These are phyloP conservation scores for Oceanodroma leucorhoa DNA, from an alignment of 2,797 vertebrate species.

Conservation along the genomic window DNA sequence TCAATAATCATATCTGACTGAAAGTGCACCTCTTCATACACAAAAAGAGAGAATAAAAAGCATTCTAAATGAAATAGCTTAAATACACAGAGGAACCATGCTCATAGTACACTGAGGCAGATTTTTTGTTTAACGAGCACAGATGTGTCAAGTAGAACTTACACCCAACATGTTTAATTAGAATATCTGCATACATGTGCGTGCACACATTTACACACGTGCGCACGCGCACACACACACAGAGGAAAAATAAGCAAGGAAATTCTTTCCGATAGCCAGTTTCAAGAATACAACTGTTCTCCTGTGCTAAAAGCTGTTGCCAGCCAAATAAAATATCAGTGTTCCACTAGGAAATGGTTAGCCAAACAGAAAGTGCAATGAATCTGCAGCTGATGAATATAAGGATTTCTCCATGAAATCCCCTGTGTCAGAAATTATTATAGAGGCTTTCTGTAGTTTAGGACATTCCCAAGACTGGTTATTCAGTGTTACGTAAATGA, in stretches of 20 bases:
- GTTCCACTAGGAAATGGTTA: conserved; percentile 88
- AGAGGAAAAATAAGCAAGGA: conserved; percentile 85
- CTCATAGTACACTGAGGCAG: background rate
- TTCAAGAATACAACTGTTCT: conserved; percentile 86
- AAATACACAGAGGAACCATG: background rate
- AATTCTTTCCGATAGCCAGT: conserved; percentile 78
- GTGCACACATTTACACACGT: conserved; percentile 16
- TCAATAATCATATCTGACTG: background rate
- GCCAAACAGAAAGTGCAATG: conserved; percentile 88
- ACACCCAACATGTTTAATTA: conserved; percentile 58
- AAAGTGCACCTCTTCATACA: background rate
- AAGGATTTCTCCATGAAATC: conserved; percentile 82
- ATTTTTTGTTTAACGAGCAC: conserved; percentile 19
- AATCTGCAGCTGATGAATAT: conserved; percentile 82
- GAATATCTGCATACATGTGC: conserved; percentile 26
- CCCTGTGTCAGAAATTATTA: conserved; percentile 81
- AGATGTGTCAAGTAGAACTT: conserved; percentile 62
- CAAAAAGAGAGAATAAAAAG: background rate
- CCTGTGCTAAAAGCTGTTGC: conserved; percentile 79
- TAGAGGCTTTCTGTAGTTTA: conserved; percentile 85
- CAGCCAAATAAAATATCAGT: conserved; percentile 91
- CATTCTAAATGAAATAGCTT: background rate
- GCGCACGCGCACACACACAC: background rate
- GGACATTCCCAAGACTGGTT: conserved; percentile 82
- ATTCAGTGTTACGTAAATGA: conserved; percentile 82